Evolutionary conservation across 1,140 invertebrate genomes (phyloP), one percentile per base, ranked within the genome.

Genomic region (Drosophila burlai): DNA sequence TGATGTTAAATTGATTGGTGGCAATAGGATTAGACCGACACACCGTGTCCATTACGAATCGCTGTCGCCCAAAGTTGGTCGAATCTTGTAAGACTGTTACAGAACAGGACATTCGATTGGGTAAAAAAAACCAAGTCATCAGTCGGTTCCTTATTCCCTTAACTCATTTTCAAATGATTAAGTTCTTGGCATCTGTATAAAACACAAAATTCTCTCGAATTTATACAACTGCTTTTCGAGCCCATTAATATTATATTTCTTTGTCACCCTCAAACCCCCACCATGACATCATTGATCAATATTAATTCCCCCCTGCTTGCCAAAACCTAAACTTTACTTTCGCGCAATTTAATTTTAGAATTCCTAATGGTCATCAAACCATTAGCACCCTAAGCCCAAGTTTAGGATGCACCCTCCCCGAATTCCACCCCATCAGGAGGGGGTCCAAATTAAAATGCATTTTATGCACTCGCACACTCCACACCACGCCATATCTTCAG

Each of bases 361-460:
- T 65, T 63, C 34, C 21, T 74, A 74, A 60, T 64, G 54, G 76
- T 71, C 72, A 83, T 78, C 69, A 62, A 66, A 55, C 47, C 68
- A 80, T 83, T 80, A 87, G 46, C 83, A 87, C 64, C 84, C 84
- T 43, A 31, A 29, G n/a, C 52, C 4, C 47, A 11, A 46, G 5
- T 50, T 26, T 21, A 24, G 24, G 31, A 47, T 49, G 26, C 72
- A 60, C 58, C 50, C 55, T 42, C 40, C 9, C 9, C 26, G 13
- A 46, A 45, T 36, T 21, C 31, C 79, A 57, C 24, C 71, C 78
- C 73, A 21, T 34, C 26, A 31, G n/a, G 43, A 64, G 21, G 29
- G 18, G 46, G 2, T 2, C 36, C 10, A 75, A 80, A 84, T 87
- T 87, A 89, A 75, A 89, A 75, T 87, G 81, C 84, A 87, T 77